These are phyloP conservation scores for Crocallis elinguaria DNA, from an alignment of 2,888 invertebrate species.

Conservation along the genomic window DNA sequence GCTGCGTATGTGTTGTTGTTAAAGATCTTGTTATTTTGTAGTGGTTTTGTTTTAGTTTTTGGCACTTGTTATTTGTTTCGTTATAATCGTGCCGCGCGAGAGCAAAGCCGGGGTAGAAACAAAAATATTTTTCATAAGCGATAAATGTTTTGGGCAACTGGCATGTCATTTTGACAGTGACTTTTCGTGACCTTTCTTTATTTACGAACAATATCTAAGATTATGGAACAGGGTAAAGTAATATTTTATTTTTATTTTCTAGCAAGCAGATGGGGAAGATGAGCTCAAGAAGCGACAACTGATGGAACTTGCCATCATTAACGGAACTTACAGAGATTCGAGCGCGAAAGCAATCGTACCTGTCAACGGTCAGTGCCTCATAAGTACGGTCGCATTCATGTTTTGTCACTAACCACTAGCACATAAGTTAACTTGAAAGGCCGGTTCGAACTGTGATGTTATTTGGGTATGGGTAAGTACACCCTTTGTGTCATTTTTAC, in stretches of 20 bases:
- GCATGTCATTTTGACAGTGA: too few species aligned
- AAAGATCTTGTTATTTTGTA: too few species aligned
- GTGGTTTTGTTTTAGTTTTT: too few species aligned
- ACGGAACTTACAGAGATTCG: conserved; percentile 99
- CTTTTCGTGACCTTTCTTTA: too few species aligned
- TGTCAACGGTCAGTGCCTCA: conserved; percentile 89
- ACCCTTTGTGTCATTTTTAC: neutral
- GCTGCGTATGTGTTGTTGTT: too few species aligned
- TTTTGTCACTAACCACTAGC: conserved; percentile 73
- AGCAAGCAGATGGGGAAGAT: conserved; percentile 99
- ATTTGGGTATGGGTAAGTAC: neutral
- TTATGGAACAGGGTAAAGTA: too few species aligned
- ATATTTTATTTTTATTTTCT: conserved; percentile 48
- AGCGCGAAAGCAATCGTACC: conserved; percentile 94
- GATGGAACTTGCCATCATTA: conserved; percentile 99
- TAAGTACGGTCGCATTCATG: conserved; percentile 83
- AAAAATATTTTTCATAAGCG: too few species aligned
- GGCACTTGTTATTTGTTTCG: too few species aligned
- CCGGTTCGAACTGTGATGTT: conserved; percentile 9
- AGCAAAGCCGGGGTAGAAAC: too few species aligned
- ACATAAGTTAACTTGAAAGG: conserved; percentile 12
- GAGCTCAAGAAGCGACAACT: conserved; percentile 99
- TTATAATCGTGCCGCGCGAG: too few species aligned
- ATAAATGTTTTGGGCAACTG: too few species aligned
- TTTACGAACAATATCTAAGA: too few species aligned